These are phyloP conservation scores for Corythornis vintsioides DNA, from an alignment of 2,113 vertebrate species.

Conservation along the genomic window DNA sequence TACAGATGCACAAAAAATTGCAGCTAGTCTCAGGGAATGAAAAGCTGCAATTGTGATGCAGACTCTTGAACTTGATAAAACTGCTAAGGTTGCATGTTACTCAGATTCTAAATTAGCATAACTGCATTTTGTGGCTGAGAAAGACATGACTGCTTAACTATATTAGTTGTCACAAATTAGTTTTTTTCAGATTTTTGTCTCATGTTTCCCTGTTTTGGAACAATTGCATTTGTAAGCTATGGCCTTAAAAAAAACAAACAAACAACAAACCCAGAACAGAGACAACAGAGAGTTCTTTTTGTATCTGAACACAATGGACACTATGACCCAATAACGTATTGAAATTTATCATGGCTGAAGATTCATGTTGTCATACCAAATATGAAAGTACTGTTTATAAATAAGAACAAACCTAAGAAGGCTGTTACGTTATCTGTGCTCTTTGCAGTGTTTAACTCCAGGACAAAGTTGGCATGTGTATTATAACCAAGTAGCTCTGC, in stretches of 20 bases:
- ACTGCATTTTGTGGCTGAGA: background rate
- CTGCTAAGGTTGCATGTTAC: background rate
- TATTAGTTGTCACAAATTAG: background rate
- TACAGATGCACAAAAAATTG: background rate
- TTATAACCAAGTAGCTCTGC: conserved; percentile 88
- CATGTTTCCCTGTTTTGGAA: background rate
- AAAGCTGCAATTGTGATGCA: background rate
- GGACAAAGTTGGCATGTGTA: conserved; percentile 89
- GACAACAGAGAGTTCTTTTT: background rate
- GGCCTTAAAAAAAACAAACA: background rate
- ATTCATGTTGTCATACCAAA: background rate
- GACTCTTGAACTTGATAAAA: background rate
- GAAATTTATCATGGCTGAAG: background rate
- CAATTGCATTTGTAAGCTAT: background rate
- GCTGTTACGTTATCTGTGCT: conserved; percentile 81
- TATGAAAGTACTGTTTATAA: background rate
- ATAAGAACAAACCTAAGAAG: conserved; percentile 85
- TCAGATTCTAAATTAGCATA: background rate
- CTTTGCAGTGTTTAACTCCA: conserved; percentile 94
- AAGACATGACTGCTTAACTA: background rate
- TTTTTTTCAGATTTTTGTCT: background rate
- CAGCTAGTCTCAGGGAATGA: background rate
- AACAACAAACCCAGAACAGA: background rate
- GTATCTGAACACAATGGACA: background rate
- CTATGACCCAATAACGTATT: background rate